These are phyloP conservation scores for Agrochola lychnidis DNA, from an alignment of 2,888 invertebrate species.

Conservation along the genomic window DNA sequence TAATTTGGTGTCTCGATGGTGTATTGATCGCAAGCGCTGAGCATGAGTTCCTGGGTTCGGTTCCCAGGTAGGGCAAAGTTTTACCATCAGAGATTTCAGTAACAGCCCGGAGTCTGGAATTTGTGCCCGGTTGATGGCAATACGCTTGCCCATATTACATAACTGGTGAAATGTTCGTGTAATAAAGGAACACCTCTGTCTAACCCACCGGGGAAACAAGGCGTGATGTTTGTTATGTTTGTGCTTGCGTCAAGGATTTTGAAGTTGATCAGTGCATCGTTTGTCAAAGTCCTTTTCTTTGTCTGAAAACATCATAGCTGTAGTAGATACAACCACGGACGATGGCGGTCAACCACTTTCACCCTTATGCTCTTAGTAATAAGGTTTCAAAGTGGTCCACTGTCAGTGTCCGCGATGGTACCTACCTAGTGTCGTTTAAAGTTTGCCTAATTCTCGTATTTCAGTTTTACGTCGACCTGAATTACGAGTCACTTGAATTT, in stretches of 20 bases:
- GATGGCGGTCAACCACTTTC: no score
- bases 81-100: no score
- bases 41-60: background rate
- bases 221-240: background rate
- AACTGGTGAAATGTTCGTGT: no score
- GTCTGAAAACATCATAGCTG: slow-evolving; percentile 1
- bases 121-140: background rate
- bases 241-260: background rate
- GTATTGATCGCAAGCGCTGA: background rate
- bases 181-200: background rate
- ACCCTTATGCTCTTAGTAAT: no score
- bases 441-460: slow-evolving; percentile 30
- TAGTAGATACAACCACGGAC: background rate
- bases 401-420: background rate
- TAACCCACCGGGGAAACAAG: background rate
- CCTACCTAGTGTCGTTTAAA: slow-evolving; percentile 6
- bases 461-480: slow-evolving; percentile 12
- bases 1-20: background rate
- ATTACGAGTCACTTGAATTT: slow-evolving; percentile 23
- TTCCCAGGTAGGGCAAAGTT: background rate
- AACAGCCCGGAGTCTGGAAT: background rate
- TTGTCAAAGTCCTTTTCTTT: background rate
- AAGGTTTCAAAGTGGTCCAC: no score
- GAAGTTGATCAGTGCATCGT: background rate
- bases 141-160: background rate